phyloP scores from a whole-genome alignment of 2,797 vertebrate species.

The Onychomys arenicola region DNA sequence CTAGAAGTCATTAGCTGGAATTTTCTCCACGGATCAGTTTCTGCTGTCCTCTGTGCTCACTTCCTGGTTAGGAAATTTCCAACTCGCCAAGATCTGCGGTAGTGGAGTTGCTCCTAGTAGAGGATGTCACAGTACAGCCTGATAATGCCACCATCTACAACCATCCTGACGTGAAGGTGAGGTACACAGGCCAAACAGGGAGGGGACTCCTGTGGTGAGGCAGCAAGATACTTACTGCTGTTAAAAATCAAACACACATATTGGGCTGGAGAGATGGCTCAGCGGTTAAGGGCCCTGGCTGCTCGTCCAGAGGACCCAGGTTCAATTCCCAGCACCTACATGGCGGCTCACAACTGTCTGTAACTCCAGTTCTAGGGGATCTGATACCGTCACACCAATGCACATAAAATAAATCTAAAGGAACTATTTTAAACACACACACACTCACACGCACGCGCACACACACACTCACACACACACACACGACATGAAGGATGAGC shows the following conservation, averaged over 20 bases:
- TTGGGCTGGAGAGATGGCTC: not conserved
- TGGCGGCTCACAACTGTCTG: not conserved
- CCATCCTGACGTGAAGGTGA: slow-evolving; percentile 87
- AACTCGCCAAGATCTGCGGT: slow-evolving; percentile 68
- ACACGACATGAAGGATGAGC: not conserved
- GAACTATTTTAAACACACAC: too few relatives aligned
- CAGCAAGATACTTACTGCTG: not conserved
- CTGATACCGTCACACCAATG: too few relatives aligned
- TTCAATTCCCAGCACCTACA: not conserved
- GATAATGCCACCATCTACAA: slow-evolving; percentile 85
- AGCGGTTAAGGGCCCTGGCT: not conserved
- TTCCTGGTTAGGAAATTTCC: slow-evolving; percentile 73
- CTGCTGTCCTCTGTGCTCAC: not conserved
- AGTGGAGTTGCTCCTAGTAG: slow-evolving; percentile 85
- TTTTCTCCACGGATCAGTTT: not conserved
- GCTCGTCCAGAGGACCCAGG: not conserved
- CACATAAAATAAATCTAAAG: too few relatives aligned
- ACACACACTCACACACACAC: not conserved
- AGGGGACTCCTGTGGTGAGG: not conserved
- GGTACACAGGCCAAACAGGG: not conserved
- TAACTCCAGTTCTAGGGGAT: not conserved
- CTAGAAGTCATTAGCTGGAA: not conserved
- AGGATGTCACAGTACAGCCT: slow-evolving; percentile 83
- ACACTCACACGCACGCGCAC: not conserved
- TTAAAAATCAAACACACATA: not conserved